Percentiles rank a stretch among this genome's conserved stretches.
Conservation (phyloP, 1,140 invertebrate species). For the Drosophila quadrilineata region DNA sequence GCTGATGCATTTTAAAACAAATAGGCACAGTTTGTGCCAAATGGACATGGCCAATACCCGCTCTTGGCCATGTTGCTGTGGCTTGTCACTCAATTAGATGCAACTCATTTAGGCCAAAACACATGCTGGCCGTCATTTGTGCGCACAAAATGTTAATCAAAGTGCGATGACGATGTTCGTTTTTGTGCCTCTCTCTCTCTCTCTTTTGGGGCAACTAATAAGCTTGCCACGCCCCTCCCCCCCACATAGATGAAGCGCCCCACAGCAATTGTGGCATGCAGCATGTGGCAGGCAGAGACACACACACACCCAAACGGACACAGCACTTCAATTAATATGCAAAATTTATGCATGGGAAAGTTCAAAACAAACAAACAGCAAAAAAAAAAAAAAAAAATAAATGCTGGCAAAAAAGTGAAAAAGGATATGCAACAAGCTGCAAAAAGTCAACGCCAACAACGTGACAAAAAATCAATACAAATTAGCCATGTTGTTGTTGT, state of each 20-base stretch:
- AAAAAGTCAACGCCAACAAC: constrained; percentile 21
- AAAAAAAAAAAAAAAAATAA: constrained; percentile 25
- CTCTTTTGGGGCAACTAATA: constrained; percentile 71
- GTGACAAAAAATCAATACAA: constrained; percentile 66
- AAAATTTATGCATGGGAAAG: constrained; percentile 79
- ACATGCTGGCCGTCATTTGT: constrained; percentile 56
- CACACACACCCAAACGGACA: neutral
- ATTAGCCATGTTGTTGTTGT: constrained; percentile 43
- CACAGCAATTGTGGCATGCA: neutral
- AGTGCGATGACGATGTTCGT: constrained; percentile 67
- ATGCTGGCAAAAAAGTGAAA: no score
- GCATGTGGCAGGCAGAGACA: neutral
- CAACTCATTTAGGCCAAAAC: constrained; percentile 66
- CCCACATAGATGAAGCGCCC: neutral
- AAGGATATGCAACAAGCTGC: no score
- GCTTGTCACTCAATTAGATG: constrained; percentile 77
- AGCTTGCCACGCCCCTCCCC: constrained; percentile 1
- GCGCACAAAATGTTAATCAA: constrained; percentile 76
- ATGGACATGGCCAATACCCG: constrained; percentile 20
- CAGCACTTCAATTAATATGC: constrained; percentile 73
- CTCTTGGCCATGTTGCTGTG: constrained; percentile 27
- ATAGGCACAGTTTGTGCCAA: constrained; percentile 73
- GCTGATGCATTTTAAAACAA: constrained; percentile 76
- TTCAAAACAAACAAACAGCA: constrained; percentile 69
- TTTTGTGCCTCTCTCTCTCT: no score